A percentile compares a stretch with the other conserved stretches of the same genome.
Conservation (phyloP, 92 coral and sea anemone species). For the Actinostola sp. region DNA sequence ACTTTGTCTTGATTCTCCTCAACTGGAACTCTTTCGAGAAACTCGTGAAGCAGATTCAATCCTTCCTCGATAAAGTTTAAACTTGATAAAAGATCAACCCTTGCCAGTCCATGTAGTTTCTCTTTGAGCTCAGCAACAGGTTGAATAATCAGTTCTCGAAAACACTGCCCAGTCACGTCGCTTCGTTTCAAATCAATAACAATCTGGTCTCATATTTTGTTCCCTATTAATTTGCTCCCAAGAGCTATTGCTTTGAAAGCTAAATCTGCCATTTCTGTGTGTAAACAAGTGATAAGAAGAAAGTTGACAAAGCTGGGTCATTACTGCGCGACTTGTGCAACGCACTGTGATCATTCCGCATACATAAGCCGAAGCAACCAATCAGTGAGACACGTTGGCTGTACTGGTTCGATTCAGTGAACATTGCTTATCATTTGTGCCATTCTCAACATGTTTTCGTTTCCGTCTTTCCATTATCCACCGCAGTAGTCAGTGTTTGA, state of each 20-base stretch:
- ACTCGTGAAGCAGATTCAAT: slow-evolving; percentile 12
- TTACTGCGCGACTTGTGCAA: no score
- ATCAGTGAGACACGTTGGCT: no score
- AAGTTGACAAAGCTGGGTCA: no score
- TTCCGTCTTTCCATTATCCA: no score
- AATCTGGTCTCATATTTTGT: slow-evolving; percentile 22
- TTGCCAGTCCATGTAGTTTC: slow-evolving; percentile 36
- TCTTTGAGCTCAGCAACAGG: slow-evolving; percentile 29
- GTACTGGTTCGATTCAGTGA: no score
- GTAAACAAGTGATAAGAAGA: no score
- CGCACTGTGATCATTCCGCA: no score
- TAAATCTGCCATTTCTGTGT: slow-evolving; percentile 46
- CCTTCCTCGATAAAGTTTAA: slow-evolving; percentile 42
- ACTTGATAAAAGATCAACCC: slow-evolving; percentile 37
- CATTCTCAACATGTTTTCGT: no score
- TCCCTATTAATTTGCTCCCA: slow-evolving; percentile 17
- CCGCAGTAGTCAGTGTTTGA: no score
- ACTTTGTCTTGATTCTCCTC: not conserved
- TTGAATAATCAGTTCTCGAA: slow-evolving; percentile 28
- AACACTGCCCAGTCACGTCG: slow-evolving; percentile 38
- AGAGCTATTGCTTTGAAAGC: slow-evolving; percentile 35
- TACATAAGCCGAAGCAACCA: no score
- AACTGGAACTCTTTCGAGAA: not conserved
- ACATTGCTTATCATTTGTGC: no score
- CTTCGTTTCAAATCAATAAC: slow-evolving; percentile 22